A percentile compares a stretch with the other conserved stretches of the same genome.
These are phyloP conservation scores for Drosophila rufa DNA, from an alignment of 1,140 invertebrate genomes.

Conservation along the genomic window DNA sequence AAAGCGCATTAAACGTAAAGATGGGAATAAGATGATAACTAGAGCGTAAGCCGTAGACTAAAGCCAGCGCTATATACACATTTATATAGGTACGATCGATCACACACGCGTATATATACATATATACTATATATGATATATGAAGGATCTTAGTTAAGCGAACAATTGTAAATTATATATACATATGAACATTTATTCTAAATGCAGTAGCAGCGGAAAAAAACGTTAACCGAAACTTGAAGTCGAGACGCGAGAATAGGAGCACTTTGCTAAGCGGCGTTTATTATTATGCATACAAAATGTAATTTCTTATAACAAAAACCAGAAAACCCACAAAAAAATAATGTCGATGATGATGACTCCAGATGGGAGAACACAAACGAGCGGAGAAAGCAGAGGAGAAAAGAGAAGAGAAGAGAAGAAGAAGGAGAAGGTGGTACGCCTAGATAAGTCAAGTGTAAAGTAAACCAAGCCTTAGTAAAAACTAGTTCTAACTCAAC, in stretches of 20 bases:
- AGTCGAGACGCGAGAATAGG: constrained; percentile 3
- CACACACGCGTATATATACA: constrained; percentile 26
- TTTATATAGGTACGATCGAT: constrained; percentile 39
- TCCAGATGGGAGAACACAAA: constrained; percentile 21
- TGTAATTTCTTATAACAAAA: constrained; percentile 67
- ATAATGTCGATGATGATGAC: constrained; percentile 11
- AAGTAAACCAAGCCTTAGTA: constrained; percentile 82
- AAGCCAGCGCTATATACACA: constrained; percentile 43
- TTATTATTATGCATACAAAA: constrained; percentile 71
- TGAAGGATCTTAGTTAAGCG: constrained; percentile 53
- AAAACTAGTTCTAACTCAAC: constrained; percentile 74
- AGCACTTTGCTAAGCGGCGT: constrained; percentile 44
- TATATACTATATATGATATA: constrained; percentile 23
- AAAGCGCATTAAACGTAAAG: constrained; percentile 66
- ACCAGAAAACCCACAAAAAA: constrained; percentile 40
- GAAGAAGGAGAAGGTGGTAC: constrained; percentile 2
- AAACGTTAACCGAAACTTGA: constrained; percentile 14
- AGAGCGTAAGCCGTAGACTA: constrained; percentile 57
- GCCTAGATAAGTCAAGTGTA: constrained; percentile 77
- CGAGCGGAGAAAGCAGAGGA: neutral
- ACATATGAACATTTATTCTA: constrained; percentile 57
- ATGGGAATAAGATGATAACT: constrained; percentile 47
- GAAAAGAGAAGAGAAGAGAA: neutral
- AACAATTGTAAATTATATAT: constrained; percentile 67
- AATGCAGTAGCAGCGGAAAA: constrained; percentile 39